Base-by-base conservation (phyloP, 2,888 invertebrate species). In the Lathronympha strigana region DNA sequence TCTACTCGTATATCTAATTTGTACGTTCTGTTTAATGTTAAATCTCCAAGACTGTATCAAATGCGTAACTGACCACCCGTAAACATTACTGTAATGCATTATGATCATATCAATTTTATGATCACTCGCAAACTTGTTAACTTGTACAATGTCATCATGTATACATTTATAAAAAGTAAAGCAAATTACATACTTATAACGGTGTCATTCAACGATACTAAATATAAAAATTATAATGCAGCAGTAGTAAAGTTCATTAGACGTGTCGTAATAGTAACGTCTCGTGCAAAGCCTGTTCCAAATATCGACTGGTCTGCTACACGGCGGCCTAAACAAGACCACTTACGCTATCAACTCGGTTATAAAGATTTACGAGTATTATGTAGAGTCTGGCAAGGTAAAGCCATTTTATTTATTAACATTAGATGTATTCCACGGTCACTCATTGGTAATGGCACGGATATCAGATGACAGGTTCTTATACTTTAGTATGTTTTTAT, bases 201-300 rank as follows among this genome's bases (percentile, higher is more conserved):
- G 15, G 5, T 31, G 4, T 53, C 8, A 36, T 9, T 23, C 1
- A 36, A 53, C 15, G 31, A 23, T 15, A 23, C n/a, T 53, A 3
- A n/a, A 15, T 23, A 8, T 15, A 4, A 36, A 36, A n/a, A n/a
- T n/a, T n/a, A 36, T 23, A 21, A 53, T 6, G 40, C 45, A 66
- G 43, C 23, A 51, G 43, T 61, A 57, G 61, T 67, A 36, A 62
- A 67, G 62, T 62, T 67, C 62, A 67, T 68, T 68, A 69, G 61
- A 61, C 38, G 71, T 76, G 74, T 74, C 73, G 72, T 61, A 73
- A 76, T 66, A 62, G 68, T 67, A 76, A 79, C 77, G 76, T 76
- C 73, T 70, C 74, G 73, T 76, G 75, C 68, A 67, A 69, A 76
- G 78, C 83, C 73, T 73, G 84, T 84, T 86, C 76, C 70, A 79